phyloP scores from a whole-genome alignment of 2,888 invertebrate species.

The Leuctra nigra region DNA sequence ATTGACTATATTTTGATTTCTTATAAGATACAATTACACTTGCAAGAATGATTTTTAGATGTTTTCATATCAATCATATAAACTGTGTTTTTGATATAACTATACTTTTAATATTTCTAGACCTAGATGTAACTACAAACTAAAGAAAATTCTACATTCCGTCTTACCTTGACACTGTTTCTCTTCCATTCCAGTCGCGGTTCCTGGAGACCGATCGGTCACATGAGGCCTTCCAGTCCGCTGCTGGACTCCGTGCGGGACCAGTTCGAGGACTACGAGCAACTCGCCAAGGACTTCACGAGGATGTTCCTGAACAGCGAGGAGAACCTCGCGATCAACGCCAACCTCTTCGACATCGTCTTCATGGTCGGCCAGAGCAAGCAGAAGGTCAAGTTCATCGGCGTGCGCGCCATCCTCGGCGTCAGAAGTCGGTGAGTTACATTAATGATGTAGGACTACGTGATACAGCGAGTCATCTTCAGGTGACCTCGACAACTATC shows the following conservation, averaged over 20 bases:
- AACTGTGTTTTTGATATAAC: too few relatives aligned
- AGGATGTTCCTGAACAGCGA: slow-evolving; percentile 80
- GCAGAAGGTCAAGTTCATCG: slow-evolving; percentile 84
- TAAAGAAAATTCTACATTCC: too few relatives aligned
- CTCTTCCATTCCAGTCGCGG: slow-evolving; percentile 46
- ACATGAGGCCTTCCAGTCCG: slow-evolving; percentile 90
- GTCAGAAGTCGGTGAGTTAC: slow-evolving; percentile 71
- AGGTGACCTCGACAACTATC: too few relatives aligned
- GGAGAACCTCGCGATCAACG: slow-evolving; percentile 67
- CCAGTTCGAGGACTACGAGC: slow-evolving; percentile 91
- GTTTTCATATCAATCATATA: too few relatives aligned
- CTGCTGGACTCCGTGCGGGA: slow-evolving; percentile 87
- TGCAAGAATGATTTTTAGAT: too few relatives aligned
- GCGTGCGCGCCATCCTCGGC: slow-evolving; percentile 84
- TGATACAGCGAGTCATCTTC: too few relatives aligned
- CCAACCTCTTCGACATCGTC: slow-evolving; percentile 82
- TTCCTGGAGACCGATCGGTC: slow-evolving; percentile 91
- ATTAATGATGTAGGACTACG: too few relatives aligned
- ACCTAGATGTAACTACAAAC: too few relatives aligned
- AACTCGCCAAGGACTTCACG: slow-evolving; percentile 87
- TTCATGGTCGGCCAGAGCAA: slow-evolving; percentile 89
- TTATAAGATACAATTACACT: too few relatives aligned
- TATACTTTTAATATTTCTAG: too few relatives aligned
- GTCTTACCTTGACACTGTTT: neutral
- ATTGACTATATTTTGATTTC: too few relatives aligned